phyloP scores from a whole-genome alignment of 2,888 invertebrate species.

The Ochropacha duplaris region DNA sequence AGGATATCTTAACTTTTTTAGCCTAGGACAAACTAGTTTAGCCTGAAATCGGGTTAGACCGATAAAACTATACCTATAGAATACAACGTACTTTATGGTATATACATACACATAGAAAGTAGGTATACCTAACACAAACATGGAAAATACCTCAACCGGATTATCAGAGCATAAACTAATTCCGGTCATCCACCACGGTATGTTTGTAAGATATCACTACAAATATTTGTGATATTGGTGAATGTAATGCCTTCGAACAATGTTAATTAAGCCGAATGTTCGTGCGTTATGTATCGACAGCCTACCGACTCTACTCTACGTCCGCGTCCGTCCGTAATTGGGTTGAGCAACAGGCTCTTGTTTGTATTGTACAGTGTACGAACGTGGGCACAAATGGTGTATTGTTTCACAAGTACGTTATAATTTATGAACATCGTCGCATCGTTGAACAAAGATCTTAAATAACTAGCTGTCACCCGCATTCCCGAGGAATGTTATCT shows the following conservation, averaged over 20 bases:
- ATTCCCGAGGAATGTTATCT: too few species aligned
- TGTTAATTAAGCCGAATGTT: slow-evolving; percentile 39
- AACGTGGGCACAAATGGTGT: neutral
- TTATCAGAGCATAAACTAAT: neutral
- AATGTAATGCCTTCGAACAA: slow-evolving; percentile 37
- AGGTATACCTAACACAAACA: neutral
- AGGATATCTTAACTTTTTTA: too few species aligned
- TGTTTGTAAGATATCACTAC: slow-evolving; percentile 20
- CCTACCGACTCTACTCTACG: slow-evolving; percentile 2
- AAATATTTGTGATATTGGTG: slow-evolving; percentile 27
- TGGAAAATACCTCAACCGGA: neutral
- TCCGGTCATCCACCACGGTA: neutral
- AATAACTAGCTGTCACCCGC: too few species aligned
- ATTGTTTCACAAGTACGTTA: neutral
- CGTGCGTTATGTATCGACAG: slow-evolving; percentile 13
- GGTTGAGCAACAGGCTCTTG: slow-evolving; percentile 45
- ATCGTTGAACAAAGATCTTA: too few species aligned
- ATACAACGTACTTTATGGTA: too few species aligned
- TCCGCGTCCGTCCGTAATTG: slow-evolving; percentile 28
- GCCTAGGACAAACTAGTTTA: too few species aligned
- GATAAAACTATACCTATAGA: too few species aligned
- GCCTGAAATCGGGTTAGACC: too few species aligned
- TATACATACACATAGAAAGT: neutral
- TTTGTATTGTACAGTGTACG: slow-evolving; percentile 15
- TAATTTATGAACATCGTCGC: too few species aligned